Percentiles rank a stretch among this genome's conserved stretches.
Conservation (phyloP, 2,797 vertebrate species). For the Pteronotus mesoamericanus region DNA sequence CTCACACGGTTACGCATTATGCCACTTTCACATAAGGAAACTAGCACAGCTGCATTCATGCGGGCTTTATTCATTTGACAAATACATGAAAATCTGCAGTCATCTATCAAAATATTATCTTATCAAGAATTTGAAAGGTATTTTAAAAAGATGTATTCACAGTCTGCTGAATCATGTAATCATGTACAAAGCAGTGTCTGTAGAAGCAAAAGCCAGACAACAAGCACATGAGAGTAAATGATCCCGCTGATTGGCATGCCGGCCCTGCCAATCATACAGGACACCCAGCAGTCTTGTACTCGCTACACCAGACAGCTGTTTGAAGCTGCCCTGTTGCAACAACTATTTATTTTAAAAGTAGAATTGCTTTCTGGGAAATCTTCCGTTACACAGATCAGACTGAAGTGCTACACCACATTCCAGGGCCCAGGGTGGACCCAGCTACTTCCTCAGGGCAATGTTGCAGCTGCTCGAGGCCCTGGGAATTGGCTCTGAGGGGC, state of each 20-base stretch:
- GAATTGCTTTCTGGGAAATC: constrained; percentile 40
- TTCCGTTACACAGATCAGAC: neutral
- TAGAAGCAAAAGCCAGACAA: constrained; percentile 69
- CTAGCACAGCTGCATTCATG: constrained; percentile 66
- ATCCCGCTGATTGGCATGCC: constrained; percentile 24
- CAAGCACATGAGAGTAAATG: constrained; percentile 62
- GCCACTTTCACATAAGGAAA: neutral
- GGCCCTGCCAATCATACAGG: neutral
- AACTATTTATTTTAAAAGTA: constrained; percentile 40
- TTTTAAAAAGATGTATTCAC: constrained; percentile 80
- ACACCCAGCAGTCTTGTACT: constrained; percentile 14
- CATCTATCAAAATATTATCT: constrained; percentile 82
- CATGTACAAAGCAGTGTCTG: constrained; percentile 78
- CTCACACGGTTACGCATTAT: neutral
- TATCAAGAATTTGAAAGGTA: constrained; percentile 77
- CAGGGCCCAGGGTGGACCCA: neutral
- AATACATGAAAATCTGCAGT: constrained; percentile 79
- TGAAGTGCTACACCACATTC: neutral
- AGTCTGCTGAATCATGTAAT: constrained; percentile 76
- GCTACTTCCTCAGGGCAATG: neutral
- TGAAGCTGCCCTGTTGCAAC: constrained; percentile 16
- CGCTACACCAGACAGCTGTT: neutral
- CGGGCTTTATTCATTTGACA: constrained; percentile 81
- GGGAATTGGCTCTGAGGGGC: constrained; percentile 27
- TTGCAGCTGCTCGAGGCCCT: neutral